phyloP scores from a whole-genome alignment of 2,797 vertebrate species.

The Acanthiza pusilla region DNA sequence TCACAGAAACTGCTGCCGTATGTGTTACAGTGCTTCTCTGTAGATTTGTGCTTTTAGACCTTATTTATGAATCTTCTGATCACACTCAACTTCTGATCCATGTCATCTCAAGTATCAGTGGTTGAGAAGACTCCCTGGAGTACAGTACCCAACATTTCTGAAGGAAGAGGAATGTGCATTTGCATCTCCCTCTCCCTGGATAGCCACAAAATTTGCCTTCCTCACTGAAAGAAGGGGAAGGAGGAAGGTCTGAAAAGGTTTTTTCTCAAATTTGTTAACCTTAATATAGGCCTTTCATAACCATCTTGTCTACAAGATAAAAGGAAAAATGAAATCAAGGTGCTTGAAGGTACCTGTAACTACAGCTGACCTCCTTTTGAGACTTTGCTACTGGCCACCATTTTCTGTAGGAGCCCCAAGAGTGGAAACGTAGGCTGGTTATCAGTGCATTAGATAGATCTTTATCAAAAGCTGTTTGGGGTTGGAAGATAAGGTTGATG shows the following conservation, averaged over 20 bases:
- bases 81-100: neutral
- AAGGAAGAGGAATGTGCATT: neutral
- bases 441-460: neutral
- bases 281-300: neutral
- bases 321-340: neutral
- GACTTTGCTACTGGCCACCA: neutral
- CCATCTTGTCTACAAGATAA: neutral
- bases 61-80: neutral
- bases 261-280: neutral
- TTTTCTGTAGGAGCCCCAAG: neutral
- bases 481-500: conserved; percentile 46
- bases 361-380: neutral
- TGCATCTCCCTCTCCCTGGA: neutral
- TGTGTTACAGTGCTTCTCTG: neutral
- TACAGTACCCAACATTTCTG: neutral
- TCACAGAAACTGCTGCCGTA: neutral
- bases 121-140: neutral
- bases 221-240: neutral
- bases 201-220: neutral
- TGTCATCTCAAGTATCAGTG: neutral
- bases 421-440: neutral
- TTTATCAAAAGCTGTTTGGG: conserved; percentile 32
- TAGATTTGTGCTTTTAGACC: neutral
- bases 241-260: neutral
- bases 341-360: neutral